These are phyloP conservation scores for Cydia fagiglandana DNA, from an alignment of 1,140 invertebrate genomes.

Conservation along the genomic window DNA sequence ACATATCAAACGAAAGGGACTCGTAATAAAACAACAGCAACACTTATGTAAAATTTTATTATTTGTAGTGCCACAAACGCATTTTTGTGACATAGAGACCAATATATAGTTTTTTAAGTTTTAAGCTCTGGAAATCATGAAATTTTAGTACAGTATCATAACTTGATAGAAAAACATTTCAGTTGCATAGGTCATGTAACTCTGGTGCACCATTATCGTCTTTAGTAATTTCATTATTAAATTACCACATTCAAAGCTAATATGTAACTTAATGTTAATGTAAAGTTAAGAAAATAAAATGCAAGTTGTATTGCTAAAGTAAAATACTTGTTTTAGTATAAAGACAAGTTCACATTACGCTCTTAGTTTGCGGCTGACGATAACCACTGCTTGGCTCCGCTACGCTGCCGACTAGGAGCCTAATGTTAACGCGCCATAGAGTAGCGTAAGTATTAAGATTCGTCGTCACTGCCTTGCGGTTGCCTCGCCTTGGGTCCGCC, in stretches of 20 bases:
- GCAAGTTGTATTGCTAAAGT: slow-evolving; percentile 4
- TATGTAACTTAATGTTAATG: not conserved
- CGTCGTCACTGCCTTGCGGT: slow-evolving; percentile 85
- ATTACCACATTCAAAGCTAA: slow-evolving; percentile 13
- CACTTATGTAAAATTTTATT: slow-evolving; percentile 11
- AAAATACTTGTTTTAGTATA: slow-evolving; percentile 17
- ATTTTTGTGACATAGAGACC: slow-evolving; percentile 22
- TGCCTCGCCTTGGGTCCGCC: slow-evolving; percentile 94
- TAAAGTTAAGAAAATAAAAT: slow-evolving; percentile 24
- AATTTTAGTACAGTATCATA: slow-evolving; percentile 22
- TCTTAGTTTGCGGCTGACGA: not conserved
- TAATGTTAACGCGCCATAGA: not conserved
- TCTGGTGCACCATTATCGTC: not conserved
- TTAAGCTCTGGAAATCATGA: slow-evolving; percentile 5
- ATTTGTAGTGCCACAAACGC: slow-evolving; percentile 11
- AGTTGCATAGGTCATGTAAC: slow-evolving; percentile 4
- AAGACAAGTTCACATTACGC: not conserved
- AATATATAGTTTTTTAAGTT: slow-evolving; percentile 3
- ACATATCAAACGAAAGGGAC: no score
- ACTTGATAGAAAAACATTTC: not conserved
- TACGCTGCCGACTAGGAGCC: not conserved
- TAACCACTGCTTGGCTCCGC: not conserved
- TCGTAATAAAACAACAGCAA: not conserved
- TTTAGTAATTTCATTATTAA: slow-evolving; percentile 9
- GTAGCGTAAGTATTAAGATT: slow-evolving; percentile 67